phyloP scores from a whole-genome alignment of 2,888 invertebrate species.

The Strigamia transsilvanica region DNA sequence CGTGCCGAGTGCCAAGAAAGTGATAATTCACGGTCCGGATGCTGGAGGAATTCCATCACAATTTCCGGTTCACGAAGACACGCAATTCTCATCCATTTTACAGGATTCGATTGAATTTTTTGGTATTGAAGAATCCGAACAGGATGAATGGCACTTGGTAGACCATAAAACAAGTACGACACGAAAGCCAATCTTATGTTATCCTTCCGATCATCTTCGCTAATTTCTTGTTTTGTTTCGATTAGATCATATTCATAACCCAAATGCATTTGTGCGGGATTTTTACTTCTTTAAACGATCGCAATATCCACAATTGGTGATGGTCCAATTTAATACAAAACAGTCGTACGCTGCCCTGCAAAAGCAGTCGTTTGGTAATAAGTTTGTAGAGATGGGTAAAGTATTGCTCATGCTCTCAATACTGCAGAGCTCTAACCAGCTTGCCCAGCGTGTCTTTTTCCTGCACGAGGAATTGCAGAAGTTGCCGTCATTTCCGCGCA shows the following conservation, averaged over 20 bases:
- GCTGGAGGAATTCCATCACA: slow-evolving; percentile 97
- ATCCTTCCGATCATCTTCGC: too few species aligned
- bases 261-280: slow-evolving; percentile 93
- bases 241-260: slow-evolving; percentile 94
- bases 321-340: slow-evolving; percentile 91
- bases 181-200: not conserved
- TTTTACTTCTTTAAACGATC: slow-evolving; percentile 95
- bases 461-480: slow-evolving; percentile 99
- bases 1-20: slow-evolving; percentile 98
- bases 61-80: slow-evolving; percentile 98
- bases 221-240: not conserved
- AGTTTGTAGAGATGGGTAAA: slow-evolving; percentile 97
- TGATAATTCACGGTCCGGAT: slow-evolving; percentile 94
- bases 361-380: slow-evolving; percentile 87
- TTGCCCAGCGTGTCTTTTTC: slow-evolving; percentile 96
- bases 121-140: slow-evolving; percentile 88
- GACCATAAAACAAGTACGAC: slow-evolving; percentile 95
- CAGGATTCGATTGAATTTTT: slow-evolving; percentile 96
- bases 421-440: slow-evolving; percentile 67
- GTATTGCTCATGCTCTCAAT: slow-evolving; percentile 67
- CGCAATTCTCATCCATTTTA: slow-evolving; percentile 93
- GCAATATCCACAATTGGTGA: slow-evolving; percentile 94
- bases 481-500: slow-evolving; percentile 95
- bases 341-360: slow-evolving; percentile 90
- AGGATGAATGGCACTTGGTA: slow-evolving; percentile 91